Conservation (phyloP, 2,113 vertebrate species). For the Phrynosoma blainvillii region DNA sequence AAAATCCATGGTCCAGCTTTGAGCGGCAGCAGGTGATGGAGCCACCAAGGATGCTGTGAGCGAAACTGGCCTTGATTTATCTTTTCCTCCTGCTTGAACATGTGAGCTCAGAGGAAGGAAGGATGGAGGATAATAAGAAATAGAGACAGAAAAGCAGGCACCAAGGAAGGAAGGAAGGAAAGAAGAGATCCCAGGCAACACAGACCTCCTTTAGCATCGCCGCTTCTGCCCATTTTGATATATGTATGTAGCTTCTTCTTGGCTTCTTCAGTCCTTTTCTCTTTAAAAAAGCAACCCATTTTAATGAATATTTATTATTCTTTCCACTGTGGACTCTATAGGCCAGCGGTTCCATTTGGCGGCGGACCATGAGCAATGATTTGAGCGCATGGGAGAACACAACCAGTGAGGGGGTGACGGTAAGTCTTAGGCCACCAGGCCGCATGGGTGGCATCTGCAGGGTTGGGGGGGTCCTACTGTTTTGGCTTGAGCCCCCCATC, state of each 20-base stretch:
- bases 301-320: neutral
- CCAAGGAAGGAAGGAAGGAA: neutral
- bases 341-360: slow-evolving; percentile 68
- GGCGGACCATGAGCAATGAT: slow-evolving; percentile 92
- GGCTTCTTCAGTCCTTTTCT: too few species aligned
- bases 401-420: slow-evolving; percentile 84
- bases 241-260: neutral
- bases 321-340: too few species aligned
- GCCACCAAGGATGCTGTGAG: neutral
- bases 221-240: neutral
- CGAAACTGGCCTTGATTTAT: neutral
- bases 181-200: neutral
- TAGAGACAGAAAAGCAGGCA: neutral
- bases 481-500: neutral
- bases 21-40: neutral
- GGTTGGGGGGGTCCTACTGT: neutral
- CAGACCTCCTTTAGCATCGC: too few species aligned
- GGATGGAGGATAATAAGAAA: neutral
- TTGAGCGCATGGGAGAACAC: slow-evolving; percentile 88
- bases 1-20: neutral
- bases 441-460: accelerated
- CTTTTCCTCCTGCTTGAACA: neutral
- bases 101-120: neutral
- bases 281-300: neutral
- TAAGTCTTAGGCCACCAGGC: slow-evolving; percentile 66